Conservation (phyloP, 2,113 vertebrate genomes). For the Beaufortia kweichowensis region DNA sequence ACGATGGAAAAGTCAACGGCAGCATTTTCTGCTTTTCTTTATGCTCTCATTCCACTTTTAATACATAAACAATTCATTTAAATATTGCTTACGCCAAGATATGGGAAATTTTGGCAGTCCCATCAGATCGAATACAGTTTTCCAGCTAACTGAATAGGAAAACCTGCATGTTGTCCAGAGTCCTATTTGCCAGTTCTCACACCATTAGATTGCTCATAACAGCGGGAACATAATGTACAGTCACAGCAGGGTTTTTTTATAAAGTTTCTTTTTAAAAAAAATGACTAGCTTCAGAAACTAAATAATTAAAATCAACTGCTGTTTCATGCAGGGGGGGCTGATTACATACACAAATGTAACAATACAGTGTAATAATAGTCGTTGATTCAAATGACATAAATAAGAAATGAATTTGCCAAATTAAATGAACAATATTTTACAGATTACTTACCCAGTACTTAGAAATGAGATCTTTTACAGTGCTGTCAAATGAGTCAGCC, state of each 20-base stretch:
- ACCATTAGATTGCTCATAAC: background rate
- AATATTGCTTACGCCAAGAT: background rate
- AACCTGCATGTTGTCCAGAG: background rate
- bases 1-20: background rate
- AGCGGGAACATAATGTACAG: background rate
- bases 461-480: no score
- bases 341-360: no score
- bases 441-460: no score
- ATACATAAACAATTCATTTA: slow-evolving; percentile 12
- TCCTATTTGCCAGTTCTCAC: background rate
- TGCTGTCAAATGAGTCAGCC: background rate
- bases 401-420: no score
- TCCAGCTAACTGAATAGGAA: slow-evolving; percentile 17
- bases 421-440: no score
- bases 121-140: background rate
- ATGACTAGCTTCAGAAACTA: no score
- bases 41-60: background rate
- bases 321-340: no score
- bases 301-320: no score
- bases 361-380: no score
- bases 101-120: background rate
- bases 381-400: no score
- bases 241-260: background rate
- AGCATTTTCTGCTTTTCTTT: background rate
- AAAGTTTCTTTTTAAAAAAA: background rate